These are phyloP conservation scores for Lasioglossum zephyrum DNA, from an alignment of 2,888 invertebrate species.

Conservation along the genomic window DNA sequence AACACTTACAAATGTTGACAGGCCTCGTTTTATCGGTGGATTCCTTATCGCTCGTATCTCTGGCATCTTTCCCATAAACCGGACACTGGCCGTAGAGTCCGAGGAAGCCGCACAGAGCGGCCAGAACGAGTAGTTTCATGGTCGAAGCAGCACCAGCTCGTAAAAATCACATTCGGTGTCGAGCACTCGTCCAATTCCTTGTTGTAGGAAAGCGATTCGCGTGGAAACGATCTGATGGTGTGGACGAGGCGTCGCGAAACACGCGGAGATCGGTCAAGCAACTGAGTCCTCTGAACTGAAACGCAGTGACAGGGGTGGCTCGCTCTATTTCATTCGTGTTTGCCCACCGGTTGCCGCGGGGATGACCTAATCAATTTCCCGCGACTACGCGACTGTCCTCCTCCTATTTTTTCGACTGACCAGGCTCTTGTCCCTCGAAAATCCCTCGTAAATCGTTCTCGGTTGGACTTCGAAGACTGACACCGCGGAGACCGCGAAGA, in stretches of 20 bases:
- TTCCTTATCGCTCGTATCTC: background rate
- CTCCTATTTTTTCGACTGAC: background rate
- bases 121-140: conserved; percentile 23
- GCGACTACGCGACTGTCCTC: conserved; percentile 22
- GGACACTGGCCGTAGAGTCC: background rate
- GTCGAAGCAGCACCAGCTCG: background rate
- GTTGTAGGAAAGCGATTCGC: background rate
- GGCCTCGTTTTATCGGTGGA: conserved; percentile 57
- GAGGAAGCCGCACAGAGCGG: conserved; percentile 7
- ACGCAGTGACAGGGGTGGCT: conserved; percentile 17
- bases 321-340: conserved; percentile 74
- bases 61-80: background rate
- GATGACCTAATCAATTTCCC: conserved; percentile 81
- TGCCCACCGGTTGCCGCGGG: conserved; percentile 82
- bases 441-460: conserved; percentile 13
- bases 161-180: background rate
- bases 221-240: background rate
- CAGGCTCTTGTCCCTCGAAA: background rate
- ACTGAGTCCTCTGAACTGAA: conserved; percentile 49
- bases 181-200: background rate
- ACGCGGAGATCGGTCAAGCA: conserved; percentile 55
- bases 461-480: background rate
- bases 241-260: conserved; percentile 35
- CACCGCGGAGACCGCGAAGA: background rate
- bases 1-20: conserved; percentile 75